Percentiles rank a stretch among this genome's conserved stretches.
Evolutionary conservation across 2,113 vertebrate genomes (phyloP).

Genomic region (Peromyscus californicus): DNA sequence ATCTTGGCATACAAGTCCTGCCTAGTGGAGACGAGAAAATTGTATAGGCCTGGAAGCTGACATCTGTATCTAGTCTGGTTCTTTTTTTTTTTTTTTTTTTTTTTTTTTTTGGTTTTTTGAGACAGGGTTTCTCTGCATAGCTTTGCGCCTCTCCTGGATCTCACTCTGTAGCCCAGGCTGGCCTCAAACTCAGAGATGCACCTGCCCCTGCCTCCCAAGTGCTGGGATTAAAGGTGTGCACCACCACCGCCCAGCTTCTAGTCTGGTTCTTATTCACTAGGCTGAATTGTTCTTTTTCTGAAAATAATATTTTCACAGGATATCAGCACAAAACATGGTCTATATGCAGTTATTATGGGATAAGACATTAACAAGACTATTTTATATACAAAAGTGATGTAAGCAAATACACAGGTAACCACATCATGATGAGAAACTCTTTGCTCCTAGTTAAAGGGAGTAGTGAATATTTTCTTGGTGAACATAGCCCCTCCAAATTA

Average conservation of each 20-base stretch:
- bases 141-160: no score
- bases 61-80: neutral
- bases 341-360: neutral
- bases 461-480: neutral
- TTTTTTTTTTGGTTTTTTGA: no score
- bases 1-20: neutral
- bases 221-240: no score
- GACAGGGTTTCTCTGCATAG: no score
- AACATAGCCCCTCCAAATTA: neutral
- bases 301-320: constrained; percentile 52
- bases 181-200: no score
- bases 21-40: neutral
- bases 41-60: neutral
- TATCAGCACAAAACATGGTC: neutral
- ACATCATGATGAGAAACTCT: no score
- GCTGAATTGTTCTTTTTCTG: constrained; percentile 5
- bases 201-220: no score
- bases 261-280: neutral
- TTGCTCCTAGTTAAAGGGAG: neutral
- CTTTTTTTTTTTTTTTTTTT: neutral
- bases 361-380: neutral
- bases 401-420: neutral
- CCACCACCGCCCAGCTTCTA: neutral
- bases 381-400: neutral
- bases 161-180: no score